Evolutionary conservation across 2,113 vertebrate genomes (phyloP), one percentile per base, ranked within the genome.

Genomic region (Condylura cristata): DNA sequence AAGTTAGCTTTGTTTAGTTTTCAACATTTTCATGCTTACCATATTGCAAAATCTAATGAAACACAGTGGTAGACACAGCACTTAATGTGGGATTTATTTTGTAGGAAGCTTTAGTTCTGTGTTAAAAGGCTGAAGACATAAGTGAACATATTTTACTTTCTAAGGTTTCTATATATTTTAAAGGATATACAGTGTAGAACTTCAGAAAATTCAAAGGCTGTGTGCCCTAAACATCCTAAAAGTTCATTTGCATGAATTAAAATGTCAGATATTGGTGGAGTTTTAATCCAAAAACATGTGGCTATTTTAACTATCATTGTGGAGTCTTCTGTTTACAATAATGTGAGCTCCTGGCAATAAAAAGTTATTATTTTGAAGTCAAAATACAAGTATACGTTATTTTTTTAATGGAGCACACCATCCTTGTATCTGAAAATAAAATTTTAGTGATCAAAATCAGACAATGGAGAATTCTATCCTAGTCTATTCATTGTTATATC

Each of bases 221-320:
- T 48, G 26, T 51, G 6, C 14, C 37, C 37, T 10, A 1, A 0
- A 51, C 56, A 78, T 72, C 14, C 28, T 81, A 34, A 63, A 6
- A 78, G 28, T 76, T 88, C 66, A 86, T 92, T 84, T 92, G 63
- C 44, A 28, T n/a, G 48, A 90, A 79, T 83, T 74, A 7, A 8
- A 82, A 70, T 74, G 81, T 83, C 58, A 91, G 30, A 88, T 53
- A 65, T 51, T 58, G 34, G 74, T 53, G 63, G 46, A 76, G 30
- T 16, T 26, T 87, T 90, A 85, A 65, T 76, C 37, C 58, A 89
- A 72, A 65, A 63, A 34, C 12, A 85, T 12, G 66, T 74, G 13
- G 17, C n/a, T 24, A 74, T 53, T 22, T 84, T 61, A 76, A 30
- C 34, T 41, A 12, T 70, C 6, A 39, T 60, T 51, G 18, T 18